Evolutionary conservation across 2,888 invertebrate genomes (phyloP).

Genomic region (Cordilura impudica): DNA sequence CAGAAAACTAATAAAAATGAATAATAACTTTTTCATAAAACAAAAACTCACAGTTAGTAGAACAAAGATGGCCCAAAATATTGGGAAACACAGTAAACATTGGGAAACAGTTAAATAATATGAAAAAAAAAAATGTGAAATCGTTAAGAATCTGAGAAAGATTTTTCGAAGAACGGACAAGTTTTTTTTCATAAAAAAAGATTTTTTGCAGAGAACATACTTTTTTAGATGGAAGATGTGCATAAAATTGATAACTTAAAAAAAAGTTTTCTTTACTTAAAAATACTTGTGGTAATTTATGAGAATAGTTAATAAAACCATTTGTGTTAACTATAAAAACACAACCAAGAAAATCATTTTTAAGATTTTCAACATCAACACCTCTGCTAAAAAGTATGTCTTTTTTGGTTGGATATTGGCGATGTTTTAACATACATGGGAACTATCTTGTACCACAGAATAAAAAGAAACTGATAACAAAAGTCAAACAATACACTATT

Average conservation of each 20-base stretch:
- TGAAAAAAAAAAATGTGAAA: no score
- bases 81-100: neutral
- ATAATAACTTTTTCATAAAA: slow-evolving; percentile 10
- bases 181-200: no score
- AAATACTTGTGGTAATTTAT: slow-evolving; percentile 23
- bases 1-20: slow-evolving; percentile 16
- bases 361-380: no score
- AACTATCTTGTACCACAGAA: no score
- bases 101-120: neutral
- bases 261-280: slow-evolving; percentile 12
- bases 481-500: no score
- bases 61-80: neutral
- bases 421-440: no score
- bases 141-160: no score
- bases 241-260: slow-evolving; percentile 27
- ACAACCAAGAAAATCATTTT: no score
- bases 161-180: no score
- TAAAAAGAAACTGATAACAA: no score
- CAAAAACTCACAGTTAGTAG: neutral
- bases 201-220: neutral
- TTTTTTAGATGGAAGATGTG: neutral
- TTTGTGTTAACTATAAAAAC: neutral
- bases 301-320: neutral
- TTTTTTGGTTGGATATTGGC: no score
- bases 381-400: no score